These are phyloP conservation scores for Sicus ferrugineus DNA, from an alignment of 2,888 invertebrate genomes.

Conservation along the genomic window DNA sequence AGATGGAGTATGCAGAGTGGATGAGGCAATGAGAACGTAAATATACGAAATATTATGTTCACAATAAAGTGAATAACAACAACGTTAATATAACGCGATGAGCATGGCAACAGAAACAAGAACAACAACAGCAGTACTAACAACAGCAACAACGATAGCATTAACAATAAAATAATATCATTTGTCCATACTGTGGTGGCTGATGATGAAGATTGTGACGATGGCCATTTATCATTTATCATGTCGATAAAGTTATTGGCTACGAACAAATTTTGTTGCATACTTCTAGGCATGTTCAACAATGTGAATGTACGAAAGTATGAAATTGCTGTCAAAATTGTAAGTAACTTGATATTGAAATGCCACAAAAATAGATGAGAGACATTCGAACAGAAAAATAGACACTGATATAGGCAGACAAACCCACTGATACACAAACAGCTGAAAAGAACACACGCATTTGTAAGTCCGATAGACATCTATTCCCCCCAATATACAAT, in stretches of 20 bases:
- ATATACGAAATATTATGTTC: constrained; percentile 26
- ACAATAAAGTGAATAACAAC: background rate
- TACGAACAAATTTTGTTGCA: background rate
- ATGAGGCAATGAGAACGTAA: background rate
- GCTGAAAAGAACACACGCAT: background rate
- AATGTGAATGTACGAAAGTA: constrained; percentile 7
- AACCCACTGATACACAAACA: background rate
- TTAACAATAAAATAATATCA: background rate
- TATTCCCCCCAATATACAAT: no score
- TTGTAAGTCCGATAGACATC: no score
- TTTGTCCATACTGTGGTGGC: background rate
- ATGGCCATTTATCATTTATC: background rate
- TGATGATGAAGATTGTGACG: constrained; percentile 2
- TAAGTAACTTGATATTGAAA: background rate
- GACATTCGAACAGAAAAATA: background rate
- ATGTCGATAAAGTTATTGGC: background rate
- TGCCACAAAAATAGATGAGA: background rate
- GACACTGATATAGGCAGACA: background rate
- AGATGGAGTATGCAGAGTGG: background rate
- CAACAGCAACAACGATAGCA: background rate
- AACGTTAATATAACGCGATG: background rate
- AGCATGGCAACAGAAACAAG: background rate
- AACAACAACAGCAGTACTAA: constrained; percentile 4
- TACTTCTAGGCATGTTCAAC: constrained; percentile 13
- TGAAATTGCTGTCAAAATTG: background rate